Conservation (phyloP, 1,140 invertebrate species). For the Eueides isabella region DNA sequence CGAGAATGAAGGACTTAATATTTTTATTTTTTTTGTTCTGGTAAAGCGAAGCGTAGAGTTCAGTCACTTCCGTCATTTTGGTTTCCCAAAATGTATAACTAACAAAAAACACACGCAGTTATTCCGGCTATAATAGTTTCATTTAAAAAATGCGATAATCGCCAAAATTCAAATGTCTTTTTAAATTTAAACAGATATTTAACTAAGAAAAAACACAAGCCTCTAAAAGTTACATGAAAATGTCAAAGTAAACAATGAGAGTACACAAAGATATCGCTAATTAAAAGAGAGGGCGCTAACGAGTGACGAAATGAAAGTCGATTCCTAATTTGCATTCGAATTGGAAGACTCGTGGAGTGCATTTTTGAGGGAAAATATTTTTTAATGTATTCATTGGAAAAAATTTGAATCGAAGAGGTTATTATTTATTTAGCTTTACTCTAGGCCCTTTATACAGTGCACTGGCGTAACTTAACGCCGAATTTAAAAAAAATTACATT, state of each 20-base stretch:
- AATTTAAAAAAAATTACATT: too few relatives aligned
- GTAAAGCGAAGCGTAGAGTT: too few relatives aligned
- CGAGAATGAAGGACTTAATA: too few relatives aligned
- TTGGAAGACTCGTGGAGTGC: constrained; percentile 30
- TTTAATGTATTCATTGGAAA: neutral
- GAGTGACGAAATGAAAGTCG: constrained; percentile 38
- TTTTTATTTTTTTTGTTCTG: too few relatives aligned
- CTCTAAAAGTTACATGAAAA: neutral
- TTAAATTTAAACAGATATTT: neutral
- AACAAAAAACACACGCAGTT: too few relatives aligned
- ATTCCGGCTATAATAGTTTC: too few relatives aligned
- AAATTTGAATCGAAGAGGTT: neutral
- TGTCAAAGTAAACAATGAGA: constrained; percentile 1
- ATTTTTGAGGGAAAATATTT: neutral
- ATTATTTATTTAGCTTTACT: neutral
- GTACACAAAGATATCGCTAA: neutral
- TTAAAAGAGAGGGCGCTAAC: constrained; percentile 27
- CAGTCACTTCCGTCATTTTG: too few relatives aligned
- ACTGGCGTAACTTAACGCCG: too few relatives aligned
- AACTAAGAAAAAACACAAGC: neutral
- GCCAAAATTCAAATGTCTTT: too few relatives aligned
- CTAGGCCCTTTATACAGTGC: too few relatives aligned
- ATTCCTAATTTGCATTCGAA: constrained; percentile 51
- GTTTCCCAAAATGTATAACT: too few relatives aligned
- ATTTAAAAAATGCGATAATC: too few relatives aligned